phyloP scores from a whole-genome alignment of 2,888 invertebrate species.

The Operophtera brumata region DNA sequence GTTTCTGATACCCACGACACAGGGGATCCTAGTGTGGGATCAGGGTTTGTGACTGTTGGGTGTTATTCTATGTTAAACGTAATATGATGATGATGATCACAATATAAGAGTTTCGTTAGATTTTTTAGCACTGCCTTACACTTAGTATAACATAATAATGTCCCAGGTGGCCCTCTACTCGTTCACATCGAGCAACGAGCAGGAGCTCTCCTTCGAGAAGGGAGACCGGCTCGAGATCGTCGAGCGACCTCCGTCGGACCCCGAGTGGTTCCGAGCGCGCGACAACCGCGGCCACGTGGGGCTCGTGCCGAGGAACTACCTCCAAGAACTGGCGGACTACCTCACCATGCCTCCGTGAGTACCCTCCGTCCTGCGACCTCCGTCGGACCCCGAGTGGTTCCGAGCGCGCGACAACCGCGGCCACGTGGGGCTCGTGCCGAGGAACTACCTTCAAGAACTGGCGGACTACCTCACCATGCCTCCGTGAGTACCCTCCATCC shows the following conservation, averaged over 20 bases:
- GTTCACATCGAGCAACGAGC: conserved; percentile 95
- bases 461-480: conserved; percentile 87
- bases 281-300: conserved; percentile 96
- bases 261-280: conserved; percentile 98
- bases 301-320: conserved; percentile 96
- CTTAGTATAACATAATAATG: too few species aligned
- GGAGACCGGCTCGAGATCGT: conserved; percentile 97
- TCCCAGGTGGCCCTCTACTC: conserved; percentile 92
- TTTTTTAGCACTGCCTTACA: too few species aligned
- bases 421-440: conserved; percentile 95
- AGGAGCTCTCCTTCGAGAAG: conserved; percentile 97
- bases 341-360: conserved; percentile 66
- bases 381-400: conserved; percentile 99
- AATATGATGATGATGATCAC: too few species aligned
- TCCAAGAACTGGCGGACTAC: conserved; percentile 95
- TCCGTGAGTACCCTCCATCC: conserved; percentile 20
- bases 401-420: conserved; percentile 96
- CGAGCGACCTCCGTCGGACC: conserved; percentile 97
- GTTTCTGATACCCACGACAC: too few species aligned
- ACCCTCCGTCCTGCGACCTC: conserved; percentile 85
- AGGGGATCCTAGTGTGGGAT: too few species aligned
- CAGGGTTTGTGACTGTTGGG: too few species aligned
- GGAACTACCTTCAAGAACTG: conserved; percentile 96
- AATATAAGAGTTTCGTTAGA: too few species aligned
- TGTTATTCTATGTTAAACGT: too few species aligned